These are phyloP conservation scores for Troilus luridus DNA, from an alignment of 2,888 invertebrate genomes.

Conservation along the genomic window DNA sequence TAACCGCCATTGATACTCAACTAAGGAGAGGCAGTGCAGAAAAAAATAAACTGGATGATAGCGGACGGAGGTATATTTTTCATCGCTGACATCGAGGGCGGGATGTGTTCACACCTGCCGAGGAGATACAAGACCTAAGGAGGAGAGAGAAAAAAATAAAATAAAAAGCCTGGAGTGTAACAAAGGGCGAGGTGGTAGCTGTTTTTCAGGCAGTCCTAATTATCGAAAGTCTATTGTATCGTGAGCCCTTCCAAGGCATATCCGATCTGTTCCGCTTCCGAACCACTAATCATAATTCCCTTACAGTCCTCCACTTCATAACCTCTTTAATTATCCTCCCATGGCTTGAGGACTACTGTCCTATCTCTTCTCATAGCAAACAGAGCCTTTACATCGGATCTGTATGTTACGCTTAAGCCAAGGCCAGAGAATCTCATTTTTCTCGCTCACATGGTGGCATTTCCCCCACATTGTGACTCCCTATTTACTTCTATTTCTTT, in stretches of 20 bases:
- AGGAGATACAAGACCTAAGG: conserved; percentile 11
- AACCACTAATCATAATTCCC: conserved; percentile 41
- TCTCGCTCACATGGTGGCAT: not conserved
- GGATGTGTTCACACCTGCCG: conserved; percentile 34
- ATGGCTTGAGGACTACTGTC: not conserved
- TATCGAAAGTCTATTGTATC: conserved; percentile 37
- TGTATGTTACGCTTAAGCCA: not conserved
- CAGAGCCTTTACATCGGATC: not conserved
- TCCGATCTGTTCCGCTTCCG: conserved; percentile 47
- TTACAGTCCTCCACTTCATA: conserved; percentile 7
- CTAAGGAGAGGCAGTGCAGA: not conserved
- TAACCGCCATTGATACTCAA: conserved; percentile 6
- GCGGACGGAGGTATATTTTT: conserved; percentile 31
- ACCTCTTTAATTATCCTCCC: conserved; percentile 21
- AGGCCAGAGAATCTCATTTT: not conserved
- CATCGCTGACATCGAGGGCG: conserved; percentile 13
- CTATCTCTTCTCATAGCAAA: not conserved
- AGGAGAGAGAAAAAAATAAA: conserved; percentile 4
- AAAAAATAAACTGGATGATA: not conserved
- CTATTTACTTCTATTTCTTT: too few relatives aligned
- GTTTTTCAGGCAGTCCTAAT: conserved; percentile 53
- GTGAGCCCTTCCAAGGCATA: conserved; percentile 4
- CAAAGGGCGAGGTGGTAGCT: conserved; percentile 44
- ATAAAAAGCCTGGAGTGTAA: conserved; percentile 40
- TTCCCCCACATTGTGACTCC: too few relatives aligned